Conservation (phyloP, 2,888 invertebrate species). For the Gasteruption jaculator region DNA sequence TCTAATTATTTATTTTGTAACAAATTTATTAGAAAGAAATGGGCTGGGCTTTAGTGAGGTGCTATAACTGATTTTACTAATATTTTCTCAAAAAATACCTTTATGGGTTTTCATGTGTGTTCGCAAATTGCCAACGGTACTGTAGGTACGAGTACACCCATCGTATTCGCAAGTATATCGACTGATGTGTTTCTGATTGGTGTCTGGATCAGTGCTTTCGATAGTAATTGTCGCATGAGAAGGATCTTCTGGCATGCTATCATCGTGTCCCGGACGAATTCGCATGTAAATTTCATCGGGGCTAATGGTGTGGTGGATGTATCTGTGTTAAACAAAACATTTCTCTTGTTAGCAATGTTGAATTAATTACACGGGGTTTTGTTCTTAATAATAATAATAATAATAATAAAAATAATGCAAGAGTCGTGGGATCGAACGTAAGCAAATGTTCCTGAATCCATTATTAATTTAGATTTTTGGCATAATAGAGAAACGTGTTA, state of each 20-base stretch:
- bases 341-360: not conserved
- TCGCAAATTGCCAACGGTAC: conserved; percentile 88
- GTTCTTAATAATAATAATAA: too few species aligned
- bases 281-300: conserved; percentile 69
- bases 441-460: conserved; percentile 2
- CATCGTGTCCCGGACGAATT: conserved; percentile 63
- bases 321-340: conserved; percentile 56
- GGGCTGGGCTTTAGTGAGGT: too few species aligned
- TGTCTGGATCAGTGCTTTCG: conserved; percentile 60
- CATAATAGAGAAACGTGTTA: not conserved
- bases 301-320: conserved; percentile 65
- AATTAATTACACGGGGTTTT: too few species aligned
- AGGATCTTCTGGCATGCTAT: conserved; percentile 63
- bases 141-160: conserved; percentile 84
- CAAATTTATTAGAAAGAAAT: too few species aligned
- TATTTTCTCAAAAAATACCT: too few species aligned
- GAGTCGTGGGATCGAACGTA: too few species aligned
- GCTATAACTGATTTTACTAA: too few species aligned
- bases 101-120: conserved; percentile 95
- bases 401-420: too few species aligned
- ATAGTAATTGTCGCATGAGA: conserved; percentile 67
- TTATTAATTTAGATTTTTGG: not conserved
- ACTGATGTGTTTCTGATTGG: conserved; percentile 59
- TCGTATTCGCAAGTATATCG: conserved; percentile 85
- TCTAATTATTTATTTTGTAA: too few species aligned